A percentile compares a stretch with the other conserved stretches of the same genome.
These are phyloP conservation scores for Zoanthus sociatus DNA, from an alignment of 92 coral and sea anemone genomes.

Conservation along the genomic window DNA sequence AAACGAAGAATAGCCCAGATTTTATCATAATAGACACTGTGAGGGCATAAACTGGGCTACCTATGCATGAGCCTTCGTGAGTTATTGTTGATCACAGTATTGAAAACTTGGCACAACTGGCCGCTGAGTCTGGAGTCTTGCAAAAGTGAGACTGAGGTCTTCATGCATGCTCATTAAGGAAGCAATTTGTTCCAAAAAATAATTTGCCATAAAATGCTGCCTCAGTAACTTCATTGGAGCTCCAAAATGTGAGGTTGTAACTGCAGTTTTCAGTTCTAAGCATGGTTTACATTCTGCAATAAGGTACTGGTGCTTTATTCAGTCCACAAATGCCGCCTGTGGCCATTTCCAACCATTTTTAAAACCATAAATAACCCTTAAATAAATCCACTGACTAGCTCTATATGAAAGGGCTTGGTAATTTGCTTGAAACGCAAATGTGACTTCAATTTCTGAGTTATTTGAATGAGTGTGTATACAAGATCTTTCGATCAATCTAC, in stretches of 20 bases:
- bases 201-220: too few species aligned
- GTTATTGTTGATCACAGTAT: too few species aligned
- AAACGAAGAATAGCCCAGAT: too few species aligned
- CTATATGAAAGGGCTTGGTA: not conserved
- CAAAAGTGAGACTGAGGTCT: not conserved
- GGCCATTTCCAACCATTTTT: not conserved
- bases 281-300: not conserved
- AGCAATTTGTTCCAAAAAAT: not conserved
- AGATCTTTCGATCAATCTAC: not conserved
- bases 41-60: too few species aligned
- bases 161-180: not conserved
- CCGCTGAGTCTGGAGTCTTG: too few species aligned
- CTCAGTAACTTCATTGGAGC: not conserved
- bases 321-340: not conserved
- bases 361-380: not conserved
- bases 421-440: too few species aligned
- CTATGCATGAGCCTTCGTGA: not conserved
- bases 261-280: not conserved
- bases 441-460: too few species aligned
- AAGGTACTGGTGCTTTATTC: not conserved
- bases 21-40: too few species aligned
- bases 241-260: not conserved
- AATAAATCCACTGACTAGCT: not conserved
- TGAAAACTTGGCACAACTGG: too few species aligned
- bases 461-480: too few species aligned